These are phyloP conservation scores for Conus ventricosus DNA, from an alignment of 1,140 invertebrate species.

Conservation along the genomic window DNA sequence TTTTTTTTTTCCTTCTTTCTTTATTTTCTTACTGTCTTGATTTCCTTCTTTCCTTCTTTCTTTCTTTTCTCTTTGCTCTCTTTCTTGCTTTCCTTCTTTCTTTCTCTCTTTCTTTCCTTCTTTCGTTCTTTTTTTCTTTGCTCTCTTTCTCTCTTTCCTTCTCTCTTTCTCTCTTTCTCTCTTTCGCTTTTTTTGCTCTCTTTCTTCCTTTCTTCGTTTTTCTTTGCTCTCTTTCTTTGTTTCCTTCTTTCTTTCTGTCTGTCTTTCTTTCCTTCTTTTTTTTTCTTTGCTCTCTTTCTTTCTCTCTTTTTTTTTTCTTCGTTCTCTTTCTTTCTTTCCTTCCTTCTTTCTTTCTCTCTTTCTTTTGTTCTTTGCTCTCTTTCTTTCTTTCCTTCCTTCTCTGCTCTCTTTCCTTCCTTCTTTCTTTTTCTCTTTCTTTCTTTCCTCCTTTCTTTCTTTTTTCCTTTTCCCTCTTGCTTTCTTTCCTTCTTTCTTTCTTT, in stretches of 20 bases:
- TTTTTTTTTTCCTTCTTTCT: no score
- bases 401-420: neutral
- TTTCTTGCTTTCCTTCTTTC: neutral
- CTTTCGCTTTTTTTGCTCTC: neutral
- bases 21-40: no score
- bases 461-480: no score
- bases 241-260: neutral
- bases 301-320: neutral
- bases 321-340: neutral
- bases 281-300: neutral
- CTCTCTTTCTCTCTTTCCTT: neutral
- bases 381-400: neutral
- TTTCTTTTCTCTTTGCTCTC: no score
- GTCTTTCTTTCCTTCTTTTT: neutral
- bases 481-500: no score
- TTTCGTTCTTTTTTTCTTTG: neutral
- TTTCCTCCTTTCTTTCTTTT: no score
- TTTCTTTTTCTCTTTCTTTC: neutral
- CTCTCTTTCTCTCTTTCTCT: neutral
- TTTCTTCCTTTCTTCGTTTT: neutral
- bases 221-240: neutral
- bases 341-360: neutral
- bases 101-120: neutral
- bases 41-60: neutral
- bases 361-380: neutral